A percentile compares a stretch with the other conserved stretches of the same genome.
phyloP scores from a whole-genome alignment of 2,888 invertebrate genomes.

The Megalurothrips usitatus region DNA sequence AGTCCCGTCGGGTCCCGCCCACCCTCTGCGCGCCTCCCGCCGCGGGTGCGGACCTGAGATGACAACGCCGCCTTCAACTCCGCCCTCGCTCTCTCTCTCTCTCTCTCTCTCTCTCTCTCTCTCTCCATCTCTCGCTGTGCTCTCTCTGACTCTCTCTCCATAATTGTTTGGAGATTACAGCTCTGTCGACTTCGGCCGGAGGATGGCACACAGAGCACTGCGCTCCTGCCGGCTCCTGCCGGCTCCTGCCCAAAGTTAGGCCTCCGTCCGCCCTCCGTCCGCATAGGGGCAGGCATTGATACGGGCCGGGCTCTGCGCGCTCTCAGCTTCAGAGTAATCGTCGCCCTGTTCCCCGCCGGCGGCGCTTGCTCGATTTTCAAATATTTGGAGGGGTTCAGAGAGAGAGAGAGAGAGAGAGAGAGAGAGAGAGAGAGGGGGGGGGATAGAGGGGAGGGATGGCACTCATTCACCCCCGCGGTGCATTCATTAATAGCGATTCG shows the following conservation, averaged over 20 bases:
- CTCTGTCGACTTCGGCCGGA: not conserved
- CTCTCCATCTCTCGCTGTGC: not conserved
- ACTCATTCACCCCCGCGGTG: no score
- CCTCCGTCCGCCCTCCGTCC: not conserved
- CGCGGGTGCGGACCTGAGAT: no score
- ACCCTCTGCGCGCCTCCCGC: no score
- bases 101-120: not conserved
- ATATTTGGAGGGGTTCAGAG: no score
- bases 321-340: no score
- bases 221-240: not conserved
- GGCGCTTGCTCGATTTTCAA: no score
- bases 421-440: no score
- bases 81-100: not conserved
- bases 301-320: not conserved
- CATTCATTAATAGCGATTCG: no score
- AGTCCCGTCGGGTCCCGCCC: no score
- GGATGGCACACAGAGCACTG: not conserved
- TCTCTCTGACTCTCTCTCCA: not conserved
- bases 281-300: not conserved
- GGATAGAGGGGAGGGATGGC: no score
- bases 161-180: slow-evolving; percentile 21
- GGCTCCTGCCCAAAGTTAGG: not conserved
- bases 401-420: no score
- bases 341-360: no score
- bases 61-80: not conserved